These are phyloP conservation scores for Drosophila emarginata DNA, from an alignment of 2,888 invertebrate genomes.

Conservation along the genomic window DNA sequence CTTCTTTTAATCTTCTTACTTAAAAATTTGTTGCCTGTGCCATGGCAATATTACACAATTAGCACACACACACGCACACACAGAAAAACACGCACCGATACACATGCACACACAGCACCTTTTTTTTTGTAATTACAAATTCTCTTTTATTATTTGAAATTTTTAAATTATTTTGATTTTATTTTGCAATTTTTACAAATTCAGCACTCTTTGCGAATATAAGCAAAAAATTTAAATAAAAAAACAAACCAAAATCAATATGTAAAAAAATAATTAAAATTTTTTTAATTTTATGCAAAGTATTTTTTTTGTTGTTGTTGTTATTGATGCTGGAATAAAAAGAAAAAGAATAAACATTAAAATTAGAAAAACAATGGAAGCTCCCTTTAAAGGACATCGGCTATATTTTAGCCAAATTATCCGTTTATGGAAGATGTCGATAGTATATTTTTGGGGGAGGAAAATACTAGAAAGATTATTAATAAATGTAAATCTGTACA, in stretches of 20 bases:
- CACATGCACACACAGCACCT: conserved; percentile 19
- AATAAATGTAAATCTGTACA: no score
- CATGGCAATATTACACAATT: conserved; percentile 54
- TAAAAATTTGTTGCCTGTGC: conserved; percentile 31
- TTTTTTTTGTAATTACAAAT: conserved; percentile 34
- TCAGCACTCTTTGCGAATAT: not conserved
- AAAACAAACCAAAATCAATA: conserved; percentile 29
- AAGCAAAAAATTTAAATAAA: conserved; percentile 16
- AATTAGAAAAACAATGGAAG: no score
- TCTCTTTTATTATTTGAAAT: not conserved
- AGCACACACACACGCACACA: conserved; percentile 29
- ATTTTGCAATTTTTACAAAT: not conserved
- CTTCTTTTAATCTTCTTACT: conserved; percentile 22
- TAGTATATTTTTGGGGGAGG: no score
- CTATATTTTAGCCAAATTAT: no score
- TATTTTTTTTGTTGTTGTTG: not conserved
- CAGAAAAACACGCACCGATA: not conserved
- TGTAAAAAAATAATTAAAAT: conserved; percentile 27
- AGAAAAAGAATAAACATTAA: not conserved
- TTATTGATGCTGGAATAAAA: conserved; percentile 26
- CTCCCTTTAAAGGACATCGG: no score
- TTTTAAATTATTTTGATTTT: not conserved
- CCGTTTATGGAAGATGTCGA: no score
- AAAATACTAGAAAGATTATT: no score
- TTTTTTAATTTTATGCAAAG: not conserved